Evolutionary conservation across 2,113 vertebrate genomes (phyloP), one percentile per base, ranked within the genome.

Genomic region (Natator depressus): DNA sequence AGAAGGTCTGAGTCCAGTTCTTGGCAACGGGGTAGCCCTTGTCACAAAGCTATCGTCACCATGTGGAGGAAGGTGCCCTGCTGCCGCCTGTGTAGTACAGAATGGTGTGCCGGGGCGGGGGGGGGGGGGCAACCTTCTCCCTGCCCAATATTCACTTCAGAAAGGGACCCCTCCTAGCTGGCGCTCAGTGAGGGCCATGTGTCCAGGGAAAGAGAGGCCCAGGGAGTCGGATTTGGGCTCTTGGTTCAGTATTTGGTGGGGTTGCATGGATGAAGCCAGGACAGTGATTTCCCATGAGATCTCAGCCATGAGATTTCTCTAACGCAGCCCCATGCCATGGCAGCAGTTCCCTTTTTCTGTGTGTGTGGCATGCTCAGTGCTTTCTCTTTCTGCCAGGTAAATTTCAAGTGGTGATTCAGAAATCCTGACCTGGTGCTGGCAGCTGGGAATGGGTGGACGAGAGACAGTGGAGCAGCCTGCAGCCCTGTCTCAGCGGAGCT

Each of bases 371-470:
- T 29, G 10, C 12, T 88, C 42, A 75, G 5, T 5, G 62, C 47
- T 10, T 22, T 62, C 91, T 50, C 89, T 92, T 76, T 47, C n/a
- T 38, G 53, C 35, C 97, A 99, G 99, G 98, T 97, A 99, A 98
- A 93, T 99, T 99, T 96, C 98, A 99, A 96, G 98, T 99, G 82
- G 98, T 98, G 89, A 97, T 99, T 85, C 98, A 98, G 97, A 98
- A 98, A 88, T 72, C 84, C 27, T 98, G 91, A 95, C 80, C 78
- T 9, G 46, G 5, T 25, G 31, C 4, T 1, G 14, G 38, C 29
- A 19, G 35, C 65, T 20, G 65, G 19, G 65, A 72, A 19, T 1
- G n/a, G n/a, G 8, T 10, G n/a, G 65, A 72, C 38, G 65, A 72
- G n/a, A 72, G 65, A n/a, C 17, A 9, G 19, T 5, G 35, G n/a